Percentiles rank a stretch among this genome's conserved stretches.
These are phyloP conservation scores for Cryptotermes secundus DNA, from an alignment of 1,140 invertebrate species.

Conservation along the genomic window DNA sequence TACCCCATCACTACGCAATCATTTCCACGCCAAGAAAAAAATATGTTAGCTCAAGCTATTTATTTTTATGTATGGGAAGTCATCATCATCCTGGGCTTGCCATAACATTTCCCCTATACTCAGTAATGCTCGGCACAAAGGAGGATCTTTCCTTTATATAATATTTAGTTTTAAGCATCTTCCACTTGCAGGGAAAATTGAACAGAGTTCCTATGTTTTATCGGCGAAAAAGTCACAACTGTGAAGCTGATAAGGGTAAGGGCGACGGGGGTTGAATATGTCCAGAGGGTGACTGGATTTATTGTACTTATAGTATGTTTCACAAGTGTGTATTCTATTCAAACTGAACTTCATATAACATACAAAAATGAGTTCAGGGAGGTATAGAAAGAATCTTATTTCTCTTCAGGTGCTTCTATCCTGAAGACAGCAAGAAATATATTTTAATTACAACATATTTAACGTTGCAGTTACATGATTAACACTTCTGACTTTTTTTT, in stretches of 20 bases:
- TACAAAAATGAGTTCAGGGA: no score
- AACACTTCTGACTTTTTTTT: no score
- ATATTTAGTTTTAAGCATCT: conserved; percentile 5
- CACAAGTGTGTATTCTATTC: neutral
- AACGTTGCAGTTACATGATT: no score
- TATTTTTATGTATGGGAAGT: conserved; percentile 40
- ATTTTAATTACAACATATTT: no score
- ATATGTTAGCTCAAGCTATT: conserved; percentile 39
- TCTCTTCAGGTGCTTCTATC: no score
- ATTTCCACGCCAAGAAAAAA: conserved; percentile 35
- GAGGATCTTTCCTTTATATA: neutral
- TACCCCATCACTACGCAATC: conserved; percentile 33
- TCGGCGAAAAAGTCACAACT: conserved; percentile 18
- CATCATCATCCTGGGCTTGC: conserved; percentile 37
- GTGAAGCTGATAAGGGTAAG: neutral
- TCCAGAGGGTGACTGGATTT: conserved; percentile 13
- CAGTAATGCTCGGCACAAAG: neutral
- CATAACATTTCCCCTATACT: neutral
- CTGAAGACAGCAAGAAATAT: no score
- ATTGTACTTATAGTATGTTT: neutral
- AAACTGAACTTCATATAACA: no score
- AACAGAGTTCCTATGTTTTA: neutral
- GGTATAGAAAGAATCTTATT: no score
- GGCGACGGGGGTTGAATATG: conserved; percentile 6
- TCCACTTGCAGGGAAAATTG: neutral